phyloP scores from a whole-genome alignment of 2,888 invertebrate genomes.

The Adelognathus sp. region DNA sequence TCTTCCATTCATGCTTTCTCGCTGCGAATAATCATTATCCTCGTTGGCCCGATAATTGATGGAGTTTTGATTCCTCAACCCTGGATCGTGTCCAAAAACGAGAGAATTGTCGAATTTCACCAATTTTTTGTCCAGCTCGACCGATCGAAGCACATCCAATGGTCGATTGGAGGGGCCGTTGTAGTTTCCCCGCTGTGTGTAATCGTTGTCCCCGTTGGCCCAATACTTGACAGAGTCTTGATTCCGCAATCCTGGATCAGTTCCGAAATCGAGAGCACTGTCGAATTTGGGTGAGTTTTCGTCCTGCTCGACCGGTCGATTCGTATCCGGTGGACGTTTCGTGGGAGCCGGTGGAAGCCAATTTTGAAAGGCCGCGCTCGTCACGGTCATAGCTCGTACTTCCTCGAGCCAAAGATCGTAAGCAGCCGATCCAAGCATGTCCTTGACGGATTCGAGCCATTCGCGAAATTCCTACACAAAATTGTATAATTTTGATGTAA shows the following conservation, averaged over 20 bases:
- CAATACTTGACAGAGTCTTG: neutral
- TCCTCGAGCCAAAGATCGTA: slow-evolving; percentile 68
- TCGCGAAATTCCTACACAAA: slow-evolving; percentile 66
- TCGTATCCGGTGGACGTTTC: slow-evolving; percentile 24
- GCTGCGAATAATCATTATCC: neutral
- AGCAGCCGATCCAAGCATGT: slow-evolving; percentile 62
- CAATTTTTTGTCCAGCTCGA: neutral
- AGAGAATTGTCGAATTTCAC: neutral
- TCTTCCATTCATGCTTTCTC: neutral
- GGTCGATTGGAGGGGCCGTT: slow-evolving; percentile 27
- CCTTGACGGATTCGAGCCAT: slow-evolving; percentile 68
- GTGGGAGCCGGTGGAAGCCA: slow-evolving; percentile 61
- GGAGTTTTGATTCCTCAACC: neutral
- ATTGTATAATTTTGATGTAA: neutral
- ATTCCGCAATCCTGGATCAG: neutral
- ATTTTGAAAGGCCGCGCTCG: slow-evolving; percentile 62
- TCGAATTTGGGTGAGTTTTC: neutral
- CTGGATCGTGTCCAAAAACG: neutral
- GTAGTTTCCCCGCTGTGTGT: too few relatives aligned
- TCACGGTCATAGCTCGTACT: slow-evolving; percentile 61
- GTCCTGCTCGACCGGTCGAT: slow-evolving; percentile 9
- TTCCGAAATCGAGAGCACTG: neutral
- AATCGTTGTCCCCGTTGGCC: slow-evolving; percentile 1
- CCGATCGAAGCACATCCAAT: slow-evolving; percentile 25
- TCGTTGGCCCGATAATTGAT: slow-evolving; percentile 1